These are phyloP conservation scores for Microcebus jonahi DNA, from an alignment of 2,113 vertebrate species.

Conservation along the genomic window DNA sequence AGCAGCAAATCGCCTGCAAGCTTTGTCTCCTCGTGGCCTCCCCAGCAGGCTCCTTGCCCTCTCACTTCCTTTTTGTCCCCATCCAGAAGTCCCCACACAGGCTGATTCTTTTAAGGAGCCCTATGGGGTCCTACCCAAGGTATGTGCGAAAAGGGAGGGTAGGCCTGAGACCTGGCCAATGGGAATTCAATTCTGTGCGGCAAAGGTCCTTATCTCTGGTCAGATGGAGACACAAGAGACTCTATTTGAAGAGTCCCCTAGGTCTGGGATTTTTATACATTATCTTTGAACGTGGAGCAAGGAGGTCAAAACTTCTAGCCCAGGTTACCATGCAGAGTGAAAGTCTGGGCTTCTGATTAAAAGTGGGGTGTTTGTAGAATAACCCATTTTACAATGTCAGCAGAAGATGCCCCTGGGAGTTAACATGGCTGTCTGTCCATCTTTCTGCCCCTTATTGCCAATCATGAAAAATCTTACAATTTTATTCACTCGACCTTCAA, in stretches of 20 bases:
- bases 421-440: background rate
- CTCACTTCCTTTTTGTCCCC: background rate
- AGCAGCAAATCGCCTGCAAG: background rate
- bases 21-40: background rate
- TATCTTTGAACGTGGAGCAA: background rate
- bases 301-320: background rate
- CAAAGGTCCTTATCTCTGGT: background rate
- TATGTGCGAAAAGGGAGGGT: background rate
- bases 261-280: background rate
- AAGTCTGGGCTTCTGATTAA: background rate
- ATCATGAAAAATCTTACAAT: background rate
- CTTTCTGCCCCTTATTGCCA: background rate
- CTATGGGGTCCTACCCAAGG: background rate
- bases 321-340: background rate
- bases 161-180: background rate
- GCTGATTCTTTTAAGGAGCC: background rate
- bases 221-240: background rate
- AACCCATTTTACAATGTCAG: background rate
- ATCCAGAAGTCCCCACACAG: background rate
- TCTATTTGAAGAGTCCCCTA: background rate
- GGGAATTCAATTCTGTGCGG: background rate
- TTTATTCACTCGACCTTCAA: background rate
- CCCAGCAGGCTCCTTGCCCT: conserved; percentile 43
- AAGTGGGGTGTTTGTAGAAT: background rate
- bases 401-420: background rate